Evolutionary conservation across 2,888 invertebrate species (phyloP), one percentile per base, ranked within the genome.

Genomic region (Leistus spinibarbis): DNA sequence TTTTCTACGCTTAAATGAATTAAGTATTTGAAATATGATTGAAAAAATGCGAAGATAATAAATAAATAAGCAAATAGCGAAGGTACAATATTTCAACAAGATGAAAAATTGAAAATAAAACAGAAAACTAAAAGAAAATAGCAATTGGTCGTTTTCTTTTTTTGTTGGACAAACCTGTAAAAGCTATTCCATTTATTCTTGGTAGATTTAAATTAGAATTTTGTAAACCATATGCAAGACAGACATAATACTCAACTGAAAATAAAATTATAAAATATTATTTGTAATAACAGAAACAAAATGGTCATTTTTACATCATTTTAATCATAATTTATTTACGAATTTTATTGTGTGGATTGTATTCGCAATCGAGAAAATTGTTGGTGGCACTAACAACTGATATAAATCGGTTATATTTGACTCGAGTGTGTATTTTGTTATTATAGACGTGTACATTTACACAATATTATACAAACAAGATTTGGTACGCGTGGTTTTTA

Each of bases 201-300:
- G 73, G 73, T 67, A 62, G 60, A 60, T 60, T 73, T 73, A 67
- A 60, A 53, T 73, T 73, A 40, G 73, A 73, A 73, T 73, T 73
- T 73, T 73, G 53, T 73, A 73, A 73, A 54, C 67, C 67, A 23
- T 73, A 73, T 10, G 73, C 57, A 10, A 73, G 67, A 62, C 73
- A 73, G 20, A 73, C 67, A 27, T 73, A 73, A 67, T 24, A 60
- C 20, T 73, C 60, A 54, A 73, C 73, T 73, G 73, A 17, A 72
- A 73, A 73, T 54, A 66, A 66, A 62, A 73, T 66, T 66, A 66
- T 40, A 64, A 2, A 57, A 57, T 19, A 17, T 19, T 40, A 1
- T 40, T 40, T 57, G 57, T 57, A 19, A n/a, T n/a, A n/a, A n/a
- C n/a, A n/a, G n/a, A n/a, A n/a, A n/a, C n/a, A n/a, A n/a, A n/a